Conservation (phyloP, 2,888 invertebrate species). For the Siphlonurus alternatus region DNA sequence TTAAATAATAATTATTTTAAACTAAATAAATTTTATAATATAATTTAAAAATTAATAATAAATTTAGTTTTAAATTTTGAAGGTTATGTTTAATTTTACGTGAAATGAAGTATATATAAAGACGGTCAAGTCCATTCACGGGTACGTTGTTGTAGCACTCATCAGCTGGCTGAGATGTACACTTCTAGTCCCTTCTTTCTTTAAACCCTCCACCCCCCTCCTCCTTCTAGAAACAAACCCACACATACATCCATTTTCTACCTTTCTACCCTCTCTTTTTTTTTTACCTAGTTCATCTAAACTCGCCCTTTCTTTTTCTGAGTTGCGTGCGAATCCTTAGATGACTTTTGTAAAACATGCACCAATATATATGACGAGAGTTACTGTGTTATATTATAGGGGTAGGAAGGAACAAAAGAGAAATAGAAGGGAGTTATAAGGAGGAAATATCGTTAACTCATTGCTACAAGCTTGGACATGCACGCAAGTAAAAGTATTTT, state of each 20-base stretch:
- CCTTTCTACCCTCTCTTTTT: neutral
- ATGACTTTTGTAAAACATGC: neutral
- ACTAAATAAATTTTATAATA: neutral
- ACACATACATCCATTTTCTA: too few relatives aligned
- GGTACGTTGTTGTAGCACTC: neutral
- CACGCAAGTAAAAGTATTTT: too few relatives aligned
- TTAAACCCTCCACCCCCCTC: neutral
- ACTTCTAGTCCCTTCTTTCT: neutral
- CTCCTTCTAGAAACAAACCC: neutral
- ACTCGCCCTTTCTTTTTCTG: too few relatives aligned
- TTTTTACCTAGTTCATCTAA: too few relatives aligned
- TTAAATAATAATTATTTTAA: too few relatives aligned
- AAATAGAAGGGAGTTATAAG: too few relatives aligned
- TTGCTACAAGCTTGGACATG: too few relatives aligned
- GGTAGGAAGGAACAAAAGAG: too few relatives aligned
- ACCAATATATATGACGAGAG: too few relatives aligned
- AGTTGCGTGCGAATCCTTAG: neutral
- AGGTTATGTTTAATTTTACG: neutral
- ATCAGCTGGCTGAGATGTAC: neutral
- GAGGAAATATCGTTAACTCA: too few relatives aligned
- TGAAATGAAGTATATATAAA: neutral
- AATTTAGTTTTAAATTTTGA: neutral
- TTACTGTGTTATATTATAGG: too few relatives aligned
- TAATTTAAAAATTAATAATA: neutral
- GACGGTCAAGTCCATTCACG: neutral